A percentile compares a stretch with the other conserved stretches of the same genome.
phyloP scores from a whole-genome alignment of 92 coral and sea anemone species.

The Heteractis magnifica region DNA sequence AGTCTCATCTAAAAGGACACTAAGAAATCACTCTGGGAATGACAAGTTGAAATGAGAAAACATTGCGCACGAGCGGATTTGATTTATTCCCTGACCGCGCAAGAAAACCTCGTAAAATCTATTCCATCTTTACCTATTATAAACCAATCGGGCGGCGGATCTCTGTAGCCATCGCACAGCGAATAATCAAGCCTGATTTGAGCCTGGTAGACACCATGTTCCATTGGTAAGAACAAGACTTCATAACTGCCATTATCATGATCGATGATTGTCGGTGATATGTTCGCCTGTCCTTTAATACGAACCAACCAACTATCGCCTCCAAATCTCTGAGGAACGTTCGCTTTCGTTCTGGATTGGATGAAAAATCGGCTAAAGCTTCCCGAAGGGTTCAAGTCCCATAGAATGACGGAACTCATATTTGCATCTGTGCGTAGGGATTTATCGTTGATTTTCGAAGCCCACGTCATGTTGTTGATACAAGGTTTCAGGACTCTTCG shows the following conservation, averaged over 20 bases:
- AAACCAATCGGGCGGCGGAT: conserved; percentile 84
- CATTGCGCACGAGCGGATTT: too few relatives aligned
- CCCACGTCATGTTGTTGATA: conserved; percentile 45
- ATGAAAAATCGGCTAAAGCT: conserved; percentile 71
- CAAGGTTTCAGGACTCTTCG: conserved; percentile 64
- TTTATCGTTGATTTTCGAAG: conserved; percentile 36
- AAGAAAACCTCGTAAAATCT: neutral
- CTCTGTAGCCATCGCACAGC: conserved; percentile 72
- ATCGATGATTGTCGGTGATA: conserved; percentile 70
- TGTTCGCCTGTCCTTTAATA: conserved; percentile 58
- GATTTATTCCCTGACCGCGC: too few relatives aligned
- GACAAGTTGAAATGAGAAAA: too few relatives aligned
- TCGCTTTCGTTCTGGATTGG: conserved; percentile 61
- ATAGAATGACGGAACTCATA: conserved; percentile 39
- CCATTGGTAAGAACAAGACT: conserved; percentile 68
- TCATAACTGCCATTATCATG: conserved; percentile 74
- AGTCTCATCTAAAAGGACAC: too few relatives aligned
- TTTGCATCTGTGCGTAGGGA: conserved; percentile 56
- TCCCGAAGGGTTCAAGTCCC: conserved; percentile 73
- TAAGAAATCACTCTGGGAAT: too few relatives aligned
- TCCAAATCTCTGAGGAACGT: conserved; percentile 49
- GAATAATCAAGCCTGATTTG: conserved; percentile 69
- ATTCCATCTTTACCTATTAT: conserved; percentile 44
- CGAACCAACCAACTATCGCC: conserved; percentile 81
- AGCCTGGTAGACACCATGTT: conserved; percentile 64